phyloP scores from a whole-genome alignment of 1,140 invertebrate genomes.

The Antheraea pernyi region DNA sequence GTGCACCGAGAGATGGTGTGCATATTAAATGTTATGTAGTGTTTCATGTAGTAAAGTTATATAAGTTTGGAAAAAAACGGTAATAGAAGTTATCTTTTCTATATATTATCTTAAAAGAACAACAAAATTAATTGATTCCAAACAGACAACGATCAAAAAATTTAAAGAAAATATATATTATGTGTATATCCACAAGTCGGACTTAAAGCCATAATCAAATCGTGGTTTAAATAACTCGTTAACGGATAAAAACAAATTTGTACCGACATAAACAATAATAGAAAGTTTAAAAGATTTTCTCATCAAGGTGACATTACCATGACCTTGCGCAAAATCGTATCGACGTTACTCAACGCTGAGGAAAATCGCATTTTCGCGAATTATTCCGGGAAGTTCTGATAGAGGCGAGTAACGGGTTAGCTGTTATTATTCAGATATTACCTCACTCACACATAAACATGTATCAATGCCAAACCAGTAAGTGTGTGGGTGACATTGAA shows the following conservation, averaged over 20 bases:
- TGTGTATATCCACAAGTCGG: no score
- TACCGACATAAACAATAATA: constrained; percentile 31
- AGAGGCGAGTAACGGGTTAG: constrained; percentile 72
- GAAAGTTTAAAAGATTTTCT: constrained; percentile 28
- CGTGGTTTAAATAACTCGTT: no score
- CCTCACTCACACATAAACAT: constrained; percentile 33
- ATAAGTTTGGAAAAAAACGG: no score
- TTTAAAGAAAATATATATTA: no score
- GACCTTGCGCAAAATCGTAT: constrained; percentile 59
- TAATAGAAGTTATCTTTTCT: no score
- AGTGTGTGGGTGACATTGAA: constrained; percentile 74
- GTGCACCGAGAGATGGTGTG: no score
- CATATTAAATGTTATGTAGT: no score
- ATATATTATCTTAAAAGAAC: no score
- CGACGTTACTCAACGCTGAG: constrained; percentile 43
- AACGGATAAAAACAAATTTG: not conserved
- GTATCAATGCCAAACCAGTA: constrained; percentile 30
- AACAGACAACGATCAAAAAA: no score
- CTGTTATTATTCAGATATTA: constrained; percentile 66
- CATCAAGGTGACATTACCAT: constrained; percentile 53
- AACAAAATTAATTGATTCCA: no score
- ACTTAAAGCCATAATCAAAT: no score
- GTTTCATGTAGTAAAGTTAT: no score
- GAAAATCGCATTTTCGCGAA: constrained; percentile 68
- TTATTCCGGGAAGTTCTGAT: constrained; percentile 73